A percentile compares a stretch with the other conserved stretches of the same genome.
phyloP scores from a whole-genome alignment of 1,140 invertebrate species.

The Cryptotermes secundus region DNA sequence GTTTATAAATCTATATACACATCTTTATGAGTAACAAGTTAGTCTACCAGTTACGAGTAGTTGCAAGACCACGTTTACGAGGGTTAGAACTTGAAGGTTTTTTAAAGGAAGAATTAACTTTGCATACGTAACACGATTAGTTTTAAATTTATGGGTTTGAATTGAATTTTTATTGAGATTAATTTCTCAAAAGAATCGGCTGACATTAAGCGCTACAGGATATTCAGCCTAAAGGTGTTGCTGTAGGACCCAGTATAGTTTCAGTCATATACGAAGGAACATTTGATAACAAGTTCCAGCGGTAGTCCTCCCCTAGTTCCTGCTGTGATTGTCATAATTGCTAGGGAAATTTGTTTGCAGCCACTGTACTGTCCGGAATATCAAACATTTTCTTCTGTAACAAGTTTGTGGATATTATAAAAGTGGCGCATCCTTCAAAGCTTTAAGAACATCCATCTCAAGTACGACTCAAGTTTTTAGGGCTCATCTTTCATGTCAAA shows the following conservation, averaged over 20 bases:
- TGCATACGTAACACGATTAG: no score
- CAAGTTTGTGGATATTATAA: neutral
- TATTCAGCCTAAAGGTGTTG: neutral
- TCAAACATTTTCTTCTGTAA: neutral
- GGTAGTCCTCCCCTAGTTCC: neutral
- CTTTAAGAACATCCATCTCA: neutral
- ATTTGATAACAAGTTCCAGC: neutral
- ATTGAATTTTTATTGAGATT: no score
- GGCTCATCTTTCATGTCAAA: slow-evolving; percentile 12
- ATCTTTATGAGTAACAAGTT: no score
- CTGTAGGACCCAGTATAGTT: neutral
- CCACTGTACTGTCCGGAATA: neutral
- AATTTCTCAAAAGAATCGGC: no score
- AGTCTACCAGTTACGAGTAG: no score
- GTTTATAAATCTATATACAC: no score
- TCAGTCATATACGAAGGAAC: neutral
- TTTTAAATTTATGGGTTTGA: no score
- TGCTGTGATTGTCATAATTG: neutral
- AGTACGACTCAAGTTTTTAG: slow-evolving; percentile 10
- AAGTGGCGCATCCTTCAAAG: neutral
- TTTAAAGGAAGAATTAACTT: no score
- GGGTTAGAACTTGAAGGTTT: no score
- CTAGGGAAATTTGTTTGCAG: neutral
- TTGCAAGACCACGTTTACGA: no score
- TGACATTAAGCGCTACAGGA: neutral